A percentile compares a stretch with the other conserved stretches of the same genome.
phyloP scores from a whole-genome alignment of 2,888 invertebrate genomes.

The Ypsolopha sequella region DNA sequence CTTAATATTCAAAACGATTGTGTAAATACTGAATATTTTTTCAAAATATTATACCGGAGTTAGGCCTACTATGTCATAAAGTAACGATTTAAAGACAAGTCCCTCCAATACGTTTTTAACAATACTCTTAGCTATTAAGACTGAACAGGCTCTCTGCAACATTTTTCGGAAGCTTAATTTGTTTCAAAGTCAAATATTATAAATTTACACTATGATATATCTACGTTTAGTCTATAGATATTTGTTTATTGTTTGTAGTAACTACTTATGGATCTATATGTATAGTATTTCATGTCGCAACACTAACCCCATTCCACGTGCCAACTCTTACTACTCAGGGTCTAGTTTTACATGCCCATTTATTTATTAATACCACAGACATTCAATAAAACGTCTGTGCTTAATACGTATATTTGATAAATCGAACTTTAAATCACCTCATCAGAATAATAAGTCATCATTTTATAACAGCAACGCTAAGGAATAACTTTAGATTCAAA shows the following conservation, averaged over 20 bases:
- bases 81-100: slow-evolving; percentile 49
- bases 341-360: slow-evolving; percentile 29
- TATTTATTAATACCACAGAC: no score
- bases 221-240: background rate
- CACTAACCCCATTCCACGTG: slow-evolving; percentile 56
- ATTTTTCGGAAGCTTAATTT: slow-evolving; percentile 19
- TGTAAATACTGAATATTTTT: slow-evolving; percentile 51
- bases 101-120: slow-evolving; percentile 54
- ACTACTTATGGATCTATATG: slow-evolving; percentile 7
- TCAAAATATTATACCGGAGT: slow-evolving; percentile 39
- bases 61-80: slow-evolving; percentile 33
- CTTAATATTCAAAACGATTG: slow-evolving; percentile 26
- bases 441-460: background rate
- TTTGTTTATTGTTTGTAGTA: slow-evolving; percentile 10
- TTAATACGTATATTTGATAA: background rate
- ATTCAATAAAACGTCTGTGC: slow-evolving; percentile 25
- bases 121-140: slow-evolving; percentile 63
- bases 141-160: slow-evolving; percentile 47
- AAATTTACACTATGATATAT: slow-evolving; percentile 1
- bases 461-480: background rate
- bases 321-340: slow-evolving; percentile 58
- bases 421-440: background rate
- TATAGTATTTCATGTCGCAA: slow-evolving; percentile 13
- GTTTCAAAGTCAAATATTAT: slow-evolving; percentile 11
- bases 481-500: background rate